Evolutionary conservation across 2,797 vertebrate genomes (phyloP).

Genomic region (Sebastes cheni): DNA sequence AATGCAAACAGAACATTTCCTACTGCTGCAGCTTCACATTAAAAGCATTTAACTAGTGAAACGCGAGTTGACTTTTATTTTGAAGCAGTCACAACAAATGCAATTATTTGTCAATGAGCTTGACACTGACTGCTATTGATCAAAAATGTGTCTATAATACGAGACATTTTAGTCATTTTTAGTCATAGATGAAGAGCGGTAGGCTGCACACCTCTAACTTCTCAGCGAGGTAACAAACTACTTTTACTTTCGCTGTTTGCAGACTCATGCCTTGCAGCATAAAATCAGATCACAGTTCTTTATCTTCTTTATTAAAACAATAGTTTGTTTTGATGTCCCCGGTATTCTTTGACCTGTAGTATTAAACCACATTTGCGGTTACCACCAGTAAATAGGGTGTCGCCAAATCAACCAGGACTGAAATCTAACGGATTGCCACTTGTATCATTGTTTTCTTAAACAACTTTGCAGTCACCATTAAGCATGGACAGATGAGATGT

Average conservation of each 20-base stretch:
- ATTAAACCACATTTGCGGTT: not conserved
- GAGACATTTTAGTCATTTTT: not conserved
- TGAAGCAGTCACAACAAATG: not conserved
- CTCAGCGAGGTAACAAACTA: not conserved
- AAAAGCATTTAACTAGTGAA: not conserved
- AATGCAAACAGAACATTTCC: no score
- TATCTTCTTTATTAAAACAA: not conserved
- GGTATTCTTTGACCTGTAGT: not conserved
- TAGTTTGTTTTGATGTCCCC: not conserved
- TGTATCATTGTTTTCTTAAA: not conserved
- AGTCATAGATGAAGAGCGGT: not conserved
- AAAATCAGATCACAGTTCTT: not conserved
- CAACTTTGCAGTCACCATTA: not conserved
- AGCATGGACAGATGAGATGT: not conserved
- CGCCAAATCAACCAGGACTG: not conserved
- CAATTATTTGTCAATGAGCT: not conserved
- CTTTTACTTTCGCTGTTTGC: not conserved
- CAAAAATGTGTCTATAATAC: not conserved
- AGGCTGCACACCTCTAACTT: not conserved
- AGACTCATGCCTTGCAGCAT: not conserved
- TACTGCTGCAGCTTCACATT: no score
- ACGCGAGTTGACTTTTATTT: rapidly evolving
- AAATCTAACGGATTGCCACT: not conserved
- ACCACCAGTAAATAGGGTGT: not conserved
- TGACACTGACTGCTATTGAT: not conserved